Conservation (phyloP, 2,888 invertebrate species). For the Harpalus rufipes region DNA sequence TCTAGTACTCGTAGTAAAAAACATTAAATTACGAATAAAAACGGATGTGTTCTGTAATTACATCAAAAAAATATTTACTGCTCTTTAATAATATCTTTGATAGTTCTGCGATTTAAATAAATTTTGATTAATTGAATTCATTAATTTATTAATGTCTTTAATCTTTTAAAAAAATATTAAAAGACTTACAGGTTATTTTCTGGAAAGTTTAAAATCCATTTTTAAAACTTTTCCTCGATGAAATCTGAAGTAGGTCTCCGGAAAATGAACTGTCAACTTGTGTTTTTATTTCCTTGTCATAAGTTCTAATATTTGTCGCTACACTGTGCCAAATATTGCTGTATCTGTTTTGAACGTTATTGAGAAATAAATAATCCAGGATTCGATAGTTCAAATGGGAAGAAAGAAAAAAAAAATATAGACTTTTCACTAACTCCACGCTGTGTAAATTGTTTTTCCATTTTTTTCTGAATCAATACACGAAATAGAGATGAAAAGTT, state of each 20-base stretch:
- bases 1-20: too few relatives aligned
- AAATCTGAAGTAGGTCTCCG: background rate
- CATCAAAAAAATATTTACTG: too few relatives aligned
- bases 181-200: background rate
- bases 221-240: background rate
- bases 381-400: background rate
- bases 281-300: background rate
- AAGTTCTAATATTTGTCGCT: background rate
- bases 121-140: too few relatives aligned
- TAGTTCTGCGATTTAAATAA: too few relatives aligned
- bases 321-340: background rate
- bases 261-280: background rate
- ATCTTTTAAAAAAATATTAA: background rate
- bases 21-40: too few relatives aligned
- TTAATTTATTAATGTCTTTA: too few relatives aligned
- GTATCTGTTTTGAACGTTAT: conserved; percentile 6
- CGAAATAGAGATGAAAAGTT: background rate
- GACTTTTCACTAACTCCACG: background rate
- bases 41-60: too few relatives aligned
- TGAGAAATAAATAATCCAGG: conserved; percentile 1
- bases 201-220: background rate
- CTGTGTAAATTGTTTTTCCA: background rate
- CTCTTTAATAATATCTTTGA: too few relatives aligned
- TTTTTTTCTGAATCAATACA: background rate
- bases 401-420: background rate